Evolutionary conservation across 1,140 invertebrate species (phyloP), one percentile per base, ranked within the genome.

Genomic region (Brachionus asplanchnoidis): DNA sequence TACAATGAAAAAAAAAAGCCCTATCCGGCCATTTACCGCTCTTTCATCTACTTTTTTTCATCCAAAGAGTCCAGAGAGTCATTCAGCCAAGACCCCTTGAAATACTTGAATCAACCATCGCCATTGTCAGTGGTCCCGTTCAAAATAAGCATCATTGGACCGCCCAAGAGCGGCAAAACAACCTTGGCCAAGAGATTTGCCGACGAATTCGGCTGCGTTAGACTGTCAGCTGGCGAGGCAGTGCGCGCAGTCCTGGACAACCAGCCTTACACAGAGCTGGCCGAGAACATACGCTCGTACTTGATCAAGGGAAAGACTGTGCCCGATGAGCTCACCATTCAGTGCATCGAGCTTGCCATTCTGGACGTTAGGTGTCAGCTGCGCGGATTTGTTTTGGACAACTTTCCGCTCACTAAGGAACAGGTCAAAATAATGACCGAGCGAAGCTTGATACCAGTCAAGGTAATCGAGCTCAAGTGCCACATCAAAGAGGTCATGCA

Each of bases 121-220:
- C 88, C 90, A 23, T 89, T 88, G 86, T 87, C 88, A 36, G 88
- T 90, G 11, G 88, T 90, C 14, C 90, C 90, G 14, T 87, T 90
- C 70, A 87, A 87, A 65, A 85, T 90, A 77, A 87, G 88, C 17
- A 87, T 90, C 32, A 86, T 90, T 65, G 90, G 90, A n/a, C 89
- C 89, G 75, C 90, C 90, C 20, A 90, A 90, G 82, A 88, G 88
- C 56, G 89, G 90, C 23, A 90, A 90, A 88, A 90, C 89, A 3
- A 87, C 89, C 75, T 86, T 90, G 87, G 88, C 88, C 26, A 88
- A 88, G 32, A 86, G 88, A 56, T 89, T 90, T 88, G 88, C 86
- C 7, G 87, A 89, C 65, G 87, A 89, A 11, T 89, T 88, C 85
- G 90, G 89, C 5, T 85, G 89, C 40, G 79, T 88, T 32, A 79